A percentile compares a stretch with the other conserved stretches of the same genome.
Evolutionary conservation across 2,888 invertebrate genomes (phyloP).

Genomic region (Ochropacha duplaris): DNA sequence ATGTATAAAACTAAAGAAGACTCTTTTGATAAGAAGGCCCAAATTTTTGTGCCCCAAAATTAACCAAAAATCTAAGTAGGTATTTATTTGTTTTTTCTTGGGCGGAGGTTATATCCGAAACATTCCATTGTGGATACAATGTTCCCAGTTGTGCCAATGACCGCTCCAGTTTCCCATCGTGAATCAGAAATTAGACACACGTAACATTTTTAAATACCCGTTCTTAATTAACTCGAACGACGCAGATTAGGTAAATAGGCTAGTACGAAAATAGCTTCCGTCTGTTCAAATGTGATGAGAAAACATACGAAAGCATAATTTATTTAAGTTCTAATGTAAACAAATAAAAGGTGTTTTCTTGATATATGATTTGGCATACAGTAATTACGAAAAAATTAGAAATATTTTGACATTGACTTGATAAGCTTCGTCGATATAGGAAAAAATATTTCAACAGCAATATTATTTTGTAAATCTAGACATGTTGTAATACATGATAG

Average conservation of each 20-base stretch:
- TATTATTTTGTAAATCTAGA: no score
- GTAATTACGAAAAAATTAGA: no score
- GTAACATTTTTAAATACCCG: conserved; percentile 50
- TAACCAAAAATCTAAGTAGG: no score
- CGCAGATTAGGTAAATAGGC: conserved; percentile 48
- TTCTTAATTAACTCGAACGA: conserved; percentile 44
- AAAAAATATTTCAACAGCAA: no score
- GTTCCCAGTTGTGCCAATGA: conserved; percentile 37
- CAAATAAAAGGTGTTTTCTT: neutral
- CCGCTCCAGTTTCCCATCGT: conserved; percentile 47
- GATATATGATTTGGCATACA: neutral
- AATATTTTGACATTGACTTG: neutral
- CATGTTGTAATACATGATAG: no score
- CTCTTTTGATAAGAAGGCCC: no score
- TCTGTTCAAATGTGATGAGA: conserved; percentile 1
- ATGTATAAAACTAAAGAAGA: no score
- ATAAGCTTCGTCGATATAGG: neutral
- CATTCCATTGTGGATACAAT: neutral
- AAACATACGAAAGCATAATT: neutral
- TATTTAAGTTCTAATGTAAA: neutral
- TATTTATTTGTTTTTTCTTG: neutral
- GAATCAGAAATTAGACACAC: conserved; percentile 43
- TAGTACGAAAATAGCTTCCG: conserved; percentile 38
- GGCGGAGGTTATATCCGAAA: no score
- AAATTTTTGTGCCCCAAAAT: no score